Base-by-base conservation (phyloP, 2,888 invertebrate species). In the Spicauda simplicius region DNA sequence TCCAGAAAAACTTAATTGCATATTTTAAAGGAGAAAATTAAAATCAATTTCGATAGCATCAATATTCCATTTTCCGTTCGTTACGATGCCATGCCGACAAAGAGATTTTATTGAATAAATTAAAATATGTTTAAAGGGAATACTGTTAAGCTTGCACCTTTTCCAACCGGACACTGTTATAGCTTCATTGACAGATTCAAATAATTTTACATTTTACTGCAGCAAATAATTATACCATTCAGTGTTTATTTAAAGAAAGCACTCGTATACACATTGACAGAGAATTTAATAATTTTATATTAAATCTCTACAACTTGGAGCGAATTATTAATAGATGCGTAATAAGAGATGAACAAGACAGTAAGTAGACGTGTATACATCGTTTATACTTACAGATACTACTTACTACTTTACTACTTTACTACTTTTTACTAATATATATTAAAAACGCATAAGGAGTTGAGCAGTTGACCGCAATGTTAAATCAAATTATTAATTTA, bases 21-120 rank as follows among this genome's bases (percentile, higher is more conserved):
- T 80, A 79, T 78, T 77, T 80, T 77, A 80, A 81, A 74, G 73
- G 74, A 76, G 72, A 81, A 80, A 83, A 83, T 82, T 80, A 80
- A 84, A 87, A 86, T 85, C 81, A 85, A 86, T 85, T 85, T 80
- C 76, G 77, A 81, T 79, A 77, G 73, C 82, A 86, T 88, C 85
- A 88, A 87, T 87, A 88, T 88, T 88, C 87, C 84, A 87, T 86
- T 88, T 85, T 83, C 81, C 79, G 80, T 83, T 85, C 83, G 83
- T 84, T 81, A 82, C 83, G 80, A 84, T 80, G 81, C 80, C 81
- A 82, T 80, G 78, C 82, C 80, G 84, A 84, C 84, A 85, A 87
- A 86, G 86, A 84, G 84, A 85, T 86, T 90, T 90, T 89, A 90
- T 90, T 87, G 90, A 89, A 91, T 90, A 91, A 88, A 88, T 91